A percentile compares a stretch with the other conserved stretches of the same genome.
Conservation (phyloP, 2,888 invertebrate genomes). For the Agrenia bidenticulata region DNA sequence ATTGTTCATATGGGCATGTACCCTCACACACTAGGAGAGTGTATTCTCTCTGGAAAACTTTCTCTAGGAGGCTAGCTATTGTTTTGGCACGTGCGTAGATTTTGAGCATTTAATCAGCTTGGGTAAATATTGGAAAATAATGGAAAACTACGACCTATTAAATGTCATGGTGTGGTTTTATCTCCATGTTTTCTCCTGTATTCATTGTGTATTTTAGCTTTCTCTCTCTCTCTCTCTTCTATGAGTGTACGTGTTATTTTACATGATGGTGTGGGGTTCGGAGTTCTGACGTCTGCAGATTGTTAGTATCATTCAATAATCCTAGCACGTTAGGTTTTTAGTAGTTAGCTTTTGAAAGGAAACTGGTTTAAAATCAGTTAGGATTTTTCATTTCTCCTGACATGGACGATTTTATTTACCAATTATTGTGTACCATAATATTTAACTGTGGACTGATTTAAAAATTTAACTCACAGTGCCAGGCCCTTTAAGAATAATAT, state of each 20-base stretch:
- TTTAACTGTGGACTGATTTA: too few relatives aligned
- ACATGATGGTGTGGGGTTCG: neutral
- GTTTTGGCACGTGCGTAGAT: slow-evolving; percentile 52
- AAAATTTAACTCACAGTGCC: too few relatives aligned
- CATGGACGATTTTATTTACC: too few relatives aligned
- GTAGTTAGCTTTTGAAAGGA: neutral
- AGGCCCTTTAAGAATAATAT: too few relatives aligned
- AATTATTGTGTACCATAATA: too few relatives aligned
- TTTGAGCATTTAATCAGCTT: slow-evolving; percentile 53
- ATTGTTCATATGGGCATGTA: neutral
- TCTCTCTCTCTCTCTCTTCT: neutral
- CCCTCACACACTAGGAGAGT: slow-evolving; percentile 1
- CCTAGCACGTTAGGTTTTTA: neutral
- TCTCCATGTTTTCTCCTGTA: slow-evolving; percentile 13
- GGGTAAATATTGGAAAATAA: slow-evolving; percentile 53
- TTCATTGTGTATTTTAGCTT: slow-evolving; percentile 6
- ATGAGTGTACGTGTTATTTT: neutral
- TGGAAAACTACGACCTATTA: slow-evolving; percentile 51
- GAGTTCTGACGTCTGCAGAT: too few relatives aligned
- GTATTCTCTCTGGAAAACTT: slow-evolving; percentile 21
- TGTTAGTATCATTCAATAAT: slow-evolving; percentile 1
- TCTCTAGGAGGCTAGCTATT: slow-evolving; percentile 30
- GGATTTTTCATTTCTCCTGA: neutral
- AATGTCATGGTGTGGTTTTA: slow-evolving; percentile 50
- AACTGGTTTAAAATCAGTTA: neutral